These are phyloP conservation scores for Chalcis sispes DNA, from an alignment of 2,888 invertebrate species.

Conservation along the genomic window DNA sequence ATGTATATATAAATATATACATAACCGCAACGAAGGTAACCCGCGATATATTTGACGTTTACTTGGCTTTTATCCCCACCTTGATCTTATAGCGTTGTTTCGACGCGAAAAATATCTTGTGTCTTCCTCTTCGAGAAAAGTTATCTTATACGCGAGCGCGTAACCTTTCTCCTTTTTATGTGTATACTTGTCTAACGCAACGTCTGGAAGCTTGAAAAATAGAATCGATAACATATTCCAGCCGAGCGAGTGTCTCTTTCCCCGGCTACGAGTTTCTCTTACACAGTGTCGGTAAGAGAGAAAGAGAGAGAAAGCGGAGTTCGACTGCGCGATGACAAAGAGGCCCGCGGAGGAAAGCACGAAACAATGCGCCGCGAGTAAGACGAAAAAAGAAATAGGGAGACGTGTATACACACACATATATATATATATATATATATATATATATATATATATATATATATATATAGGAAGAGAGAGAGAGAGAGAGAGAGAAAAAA, in stretches of 20 bases:
- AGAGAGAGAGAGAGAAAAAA: background rate
- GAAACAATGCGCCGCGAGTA: background rate
- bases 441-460: conserved; percentile 1
- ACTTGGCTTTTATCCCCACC: too few species aligned
- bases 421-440: background rate
- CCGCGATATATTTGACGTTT: too few species aligned
- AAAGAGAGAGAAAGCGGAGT: background rate
- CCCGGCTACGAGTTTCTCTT: background rate
- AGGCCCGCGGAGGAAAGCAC: conserved; percentile 32
- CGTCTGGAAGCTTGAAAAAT: conserved; percentile 62
- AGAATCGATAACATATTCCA: conserved; percentile 61
- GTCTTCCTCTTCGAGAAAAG: too few species aligned
- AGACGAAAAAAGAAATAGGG: background rate
- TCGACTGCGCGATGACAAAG: conserved; percentile 50
- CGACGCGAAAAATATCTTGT: too few species aligned
- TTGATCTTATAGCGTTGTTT: too few species aligned
- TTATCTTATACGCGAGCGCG: too few species aligned
- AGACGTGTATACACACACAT: background rate
- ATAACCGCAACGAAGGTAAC: too few species aligned
- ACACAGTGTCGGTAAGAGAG: too few species aligned
- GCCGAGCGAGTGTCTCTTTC: too few species aligned
- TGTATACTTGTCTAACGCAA: conserved; percentile 5
- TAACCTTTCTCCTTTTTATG: too few species aligned
- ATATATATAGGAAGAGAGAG: background rate
- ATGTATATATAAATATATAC: background rate